Percentiles rank a stretch among this genome's conserved stretches.
These are phyloP conservation scores for Toxostoma redivivum DNA, from an alignment of 2,113 vertebrate genomes.

Conservation along the genomic window DNA sequence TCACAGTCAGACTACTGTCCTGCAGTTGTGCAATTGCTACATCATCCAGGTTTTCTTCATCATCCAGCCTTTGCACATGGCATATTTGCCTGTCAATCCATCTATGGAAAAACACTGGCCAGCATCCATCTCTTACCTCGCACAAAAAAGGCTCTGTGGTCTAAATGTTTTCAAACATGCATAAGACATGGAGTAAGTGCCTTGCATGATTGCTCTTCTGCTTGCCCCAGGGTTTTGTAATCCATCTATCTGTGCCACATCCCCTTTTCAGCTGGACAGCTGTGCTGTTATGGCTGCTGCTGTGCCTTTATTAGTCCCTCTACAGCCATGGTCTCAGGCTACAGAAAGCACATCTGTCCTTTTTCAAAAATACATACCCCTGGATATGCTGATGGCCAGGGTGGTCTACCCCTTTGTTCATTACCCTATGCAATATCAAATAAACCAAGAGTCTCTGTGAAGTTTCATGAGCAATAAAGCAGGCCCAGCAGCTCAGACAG, in stretches of 20 bases:
- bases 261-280: not conserved
- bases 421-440: not conserved
- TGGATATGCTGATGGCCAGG: not conserved
- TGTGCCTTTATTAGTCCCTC: not conserved
- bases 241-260: not conserved
- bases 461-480: not conserved
- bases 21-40: not conserved
- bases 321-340: not conserved
- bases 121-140: not conserved
- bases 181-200: not conserved
- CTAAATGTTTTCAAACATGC: not conserved
- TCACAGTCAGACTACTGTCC: not conserved
- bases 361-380: not conserved
- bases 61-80: not conserved
- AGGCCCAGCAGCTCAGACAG: not conserved
- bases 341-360: not conserved
- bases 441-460: not conserved
- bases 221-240: not conserved
- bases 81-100: not conserved
- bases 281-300: not conserved
- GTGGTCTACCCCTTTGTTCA: not conserved
- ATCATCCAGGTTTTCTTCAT: not conserved
- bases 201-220: not conserved
- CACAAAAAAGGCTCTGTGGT: conserved; percentile 5
- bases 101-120: not conserved